Percentiles rank a stretch among this genome's conserved stretches.
phyloP scores from a whole-genome alignment of 1,140 invertebrate species.

The Rhyzopertha dominica region DNA sequence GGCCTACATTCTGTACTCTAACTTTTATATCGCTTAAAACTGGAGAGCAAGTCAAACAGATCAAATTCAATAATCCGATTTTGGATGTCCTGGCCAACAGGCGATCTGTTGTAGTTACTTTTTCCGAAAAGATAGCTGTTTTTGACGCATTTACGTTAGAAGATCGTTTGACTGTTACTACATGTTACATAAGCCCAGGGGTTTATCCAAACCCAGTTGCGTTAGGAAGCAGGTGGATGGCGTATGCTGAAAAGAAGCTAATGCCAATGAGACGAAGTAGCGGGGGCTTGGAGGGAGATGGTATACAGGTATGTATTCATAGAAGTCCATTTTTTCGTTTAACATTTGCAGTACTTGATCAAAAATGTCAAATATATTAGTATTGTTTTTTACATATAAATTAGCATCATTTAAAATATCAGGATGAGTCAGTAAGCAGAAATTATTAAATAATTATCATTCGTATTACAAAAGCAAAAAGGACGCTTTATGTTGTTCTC shows the following conservation, averaged over 20 bases:
- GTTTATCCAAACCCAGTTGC: constrained; percentile 84
- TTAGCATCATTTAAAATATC: constrained; percentile 4
- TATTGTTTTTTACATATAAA: neutral
- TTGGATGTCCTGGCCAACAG: constrained; percentile 82
- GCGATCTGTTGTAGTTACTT: constrained; percentile 77
- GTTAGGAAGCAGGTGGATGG: constrained; percentile 75
- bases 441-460: no score
- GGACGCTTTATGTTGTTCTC: no score
- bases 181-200: constrained; percentile 84
- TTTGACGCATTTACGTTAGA: constrained; percentile 86
- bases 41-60: constrained; percentile 82
- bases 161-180: constrained; percentile 79
- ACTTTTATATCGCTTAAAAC: constrained; percentile 86
- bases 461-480: no score
- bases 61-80: constrained; percentile 89
- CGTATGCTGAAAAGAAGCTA: constrained; percentile 80
- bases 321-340: constrained; percentile 2
- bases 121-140: constrained; percentile 84
- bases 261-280: constrained; percentile 76
- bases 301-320: constrained; percentile 36
- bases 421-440: no score
- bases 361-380: neutral
- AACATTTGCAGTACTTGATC: no score
- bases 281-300: constrained; percentile 71
- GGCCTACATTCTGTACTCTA: constrained; percentile 78